Conservation (phyloP, 1,140 invertebrate genomes). For the Hirudo medicinalis region DNA sequence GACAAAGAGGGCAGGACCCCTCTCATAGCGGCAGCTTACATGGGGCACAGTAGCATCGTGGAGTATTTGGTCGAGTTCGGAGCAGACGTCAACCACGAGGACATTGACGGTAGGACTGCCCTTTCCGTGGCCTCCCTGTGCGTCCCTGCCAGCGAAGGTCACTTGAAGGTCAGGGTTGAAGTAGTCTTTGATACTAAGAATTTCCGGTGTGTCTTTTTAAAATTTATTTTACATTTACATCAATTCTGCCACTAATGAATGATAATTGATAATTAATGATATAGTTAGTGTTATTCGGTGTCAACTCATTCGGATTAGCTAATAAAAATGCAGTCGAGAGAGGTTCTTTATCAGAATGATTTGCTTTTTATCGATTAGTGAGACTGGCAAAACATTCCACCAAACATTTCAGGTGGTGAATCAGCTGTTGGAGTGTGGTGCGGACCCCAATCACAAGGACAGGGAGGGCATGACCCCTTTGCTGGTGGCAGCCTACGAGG, state of each 20-base stretch:
- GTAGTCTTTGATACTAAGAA: not conserved
- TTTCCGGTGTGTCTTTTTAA: too few species aligned
- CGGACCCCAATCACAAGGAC: slow-evolving; percentile 65
- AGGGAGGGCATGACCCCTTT: slow-evolving; percentile 86
- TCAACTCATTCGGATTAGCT: too few species aligned
- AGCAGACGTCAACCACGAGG: slow-evolving; percentile 38
- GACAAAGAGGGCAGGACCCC: slow-evolving; percentile 70
- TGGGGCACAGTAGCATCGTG: slow-evolving; percentile 46
- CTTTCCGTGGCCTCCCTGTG: slow-evolving; percentile 52
- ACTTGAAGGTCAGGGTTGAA: slow-evolving; percentile 25
- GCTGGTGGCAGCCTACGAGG: slow-evolving; percentile 59
- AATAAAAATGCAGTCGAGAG: too few species aligned
- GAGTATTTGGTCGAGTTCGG: slow-evolving; percentile 34
- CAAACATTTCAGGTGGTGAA: slow-evolving; percentile 29
- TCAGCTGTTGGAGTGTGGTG: slow-evolving; percentile 57
- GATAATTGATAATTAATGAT: too few species aligned
- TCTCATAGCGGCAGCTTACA: slow-evolving; percentile 47
- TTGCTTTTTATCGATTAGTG: too few species aligned
- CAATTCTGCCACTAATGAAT: too few species aligned
- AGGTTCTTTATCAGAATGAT: too few species aligned
- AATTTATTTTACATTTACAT: too few species aligned
- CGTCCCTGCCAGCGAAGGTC: slow-evolving; percentile 56
- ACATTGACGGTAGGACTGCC: slow-evolving; percentile 56
- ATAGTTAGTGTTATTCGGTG: too few species aligned
- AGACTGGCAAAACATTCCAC: too few species aligned